These are phyloP conservation scores for Spisula solida DNA, from an alignment of 2,888 invertebrate genomes.

Conservation along the genomic window DNA sequence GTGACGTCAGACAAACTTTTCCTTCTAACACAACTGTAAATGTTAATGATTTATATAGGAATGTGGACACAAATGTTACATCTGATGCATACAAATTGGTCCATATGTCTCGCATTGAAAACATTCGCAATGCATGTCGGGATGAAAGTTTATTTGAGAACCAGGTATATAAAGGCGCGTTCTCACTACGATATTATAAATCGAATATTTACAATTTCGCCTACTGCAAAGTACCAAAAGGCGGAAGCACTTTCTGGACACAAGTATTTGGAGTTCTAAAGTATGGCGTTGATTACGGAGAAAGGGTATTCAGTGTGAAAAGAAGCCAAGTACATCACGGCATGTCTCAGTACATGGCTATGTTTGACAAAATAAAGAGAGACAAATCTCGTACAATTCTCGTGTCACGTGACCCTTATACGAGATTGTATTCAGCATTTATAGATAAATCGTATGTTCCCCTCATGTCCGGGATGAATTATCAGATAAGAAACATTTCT, in stretches of 20 bases:
- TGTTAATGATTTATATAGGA: background rate
- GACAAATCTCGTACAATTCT: slow-evolving; percentile 29
- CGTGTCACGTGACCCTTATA: slow-evolving; percentile 60
- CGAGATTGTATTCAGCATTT: slow-evolving; percentile 53
- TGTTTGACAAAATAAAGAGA: background rate
- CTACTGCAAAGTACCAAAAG: slow-evolving; percentile 60
- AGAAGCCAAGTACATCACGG: slow-evolving; percentile 19
- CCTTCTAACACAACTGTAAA: background rate
- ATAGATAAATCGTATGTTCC: slow-evolving; percentile 51
- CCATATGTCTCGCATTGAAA: background rate
- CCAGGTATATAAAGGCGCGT: background rate
- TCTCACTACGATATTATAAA: slow-evolving; percentile 8
- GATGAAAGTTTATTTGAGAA: background rate
- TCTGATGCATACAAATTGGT: background rate
- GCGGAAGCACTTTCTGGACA: slow-evolving; percentile 54
- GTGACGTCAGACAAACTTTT: background rate
- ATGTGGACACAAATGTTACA: background rate
- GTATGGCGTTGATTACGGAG: background rate
- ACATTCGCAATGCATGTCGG: slow-evolving; percentile 13
- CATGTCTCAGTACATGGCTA: background rate
- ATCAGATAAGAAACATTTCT: background rate
- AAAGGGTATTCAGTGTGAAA: slow-evolving; percentile 14
- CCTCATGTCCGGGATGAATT: background rate
- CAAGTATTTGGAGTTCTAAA: slow-evolving; percentile 45
- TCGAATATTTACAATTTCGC: slow-evolving; percentile 39